Evolutionary conservation across 2,113 vertebrate species (phyloP), one percentile per base, ranked within the genome.

Genomic region (Pelobates fuscus): DNA sequence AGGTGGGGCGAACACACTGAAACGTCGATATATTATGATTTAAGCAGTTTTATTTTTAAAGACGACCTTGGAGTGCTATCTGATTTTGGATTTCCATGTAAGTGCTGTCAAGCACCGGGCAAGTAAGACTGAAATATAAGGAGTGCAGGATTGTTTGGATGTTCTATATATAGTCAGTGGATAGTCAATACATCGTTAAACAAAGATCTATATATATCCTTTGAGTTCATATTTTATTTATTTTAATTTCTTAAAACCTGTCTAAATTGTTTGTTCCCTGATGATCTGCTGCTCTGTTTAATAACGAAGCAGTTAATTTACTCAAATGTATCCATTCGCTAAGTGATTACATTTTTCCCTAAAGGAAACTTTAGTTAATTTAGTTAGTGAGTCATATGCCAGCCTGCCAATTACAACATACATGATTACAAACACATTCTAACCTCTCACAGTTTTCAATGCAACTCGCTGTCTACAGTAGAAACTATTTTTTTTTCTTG

Each of bases 341-440:
- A 88, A 87, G 87, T 86, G 89, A 90, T 89, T 85, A 84, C 82
- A 84, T 86, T 90, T 88, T 89, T 87, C 88, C 88, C 88, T 83
- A 86, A 87, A 91, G 90, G 88, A 91, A 92, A 89, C 88, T 90
- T 87, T 85, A 87, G 89, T 90, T 89, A 88, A 90, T 91, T 89
- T 86, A 85, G 84, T 86, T 72, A 78, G 84, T 90, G 91, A 91
- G 84, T 92, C 88, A 89, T 86, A 83, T 84, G 81, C 84, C 87
- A 85, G 84, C 81, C 87, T 87, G 88, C 89, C 87, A 86, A 85
- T 91, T 85, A 85, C 86, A 83, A 86, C 86, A 89, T 83, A 88
- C 84, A 84, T 83, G 82, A 84, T 81, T 85, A 85, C 84, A 87
- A 85, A 88, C 83, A 82, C 70, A 73, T 66, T 46, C 62, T 67